Percentiles rank a stretch among this genome's conserved stretches.
Conservation (phyloP, 64 coral and sea anemone genomes). For the Porites australiensis region DNA sequence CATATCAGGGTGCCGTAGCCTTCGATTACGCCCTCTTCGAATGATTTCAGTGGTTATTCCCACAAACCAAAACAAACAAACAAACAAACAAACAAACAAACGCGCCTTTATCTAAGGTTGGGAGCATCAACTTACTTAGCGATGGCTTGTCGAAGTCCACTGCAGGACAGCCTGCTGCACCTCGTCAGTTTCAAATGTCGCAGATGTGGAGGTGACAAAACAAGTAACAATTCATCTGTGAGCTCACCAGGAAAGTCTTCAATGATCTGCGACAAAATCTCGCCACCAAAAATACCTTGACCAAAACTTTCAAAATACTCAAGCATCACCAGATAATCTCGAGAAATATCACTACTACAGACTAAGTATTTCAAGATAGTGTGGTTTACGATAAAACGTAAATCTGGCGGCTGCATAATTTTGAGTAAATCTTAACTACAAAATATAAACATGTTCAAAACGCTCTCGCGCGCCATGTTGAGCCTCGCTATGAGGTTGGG, state of each 20-base stretch:
- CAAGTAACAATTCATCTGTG: slow-evolving; percentile 45
- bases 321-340: slow-evolving; percentile 21
- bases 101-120: too few species aligned
- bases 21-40: too few species aligned
- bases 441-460: background rate
- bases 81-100: too few species aligned
- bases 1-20: too few species aligned
- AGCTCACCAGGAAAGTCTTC: slow-evolving; percentile 58
- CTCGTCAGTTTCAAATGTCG: slow-evolving; percentile 50
- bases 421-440: too few species aligned
- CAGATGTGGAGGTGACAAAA: slow-evolving; percentile 48
- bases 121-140: slow-evolving; percentile 31
- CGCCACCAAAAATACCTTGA: slow-evolving; percentile 44
- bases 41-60: too few species aligned
- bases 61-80: too few species aligned
- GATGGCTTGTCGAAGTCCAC: slow-evolving; percentile 38
- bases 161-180: slow-evolving; percentile 37
- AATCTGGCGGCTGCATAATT: slow-evolving; percentile 48
- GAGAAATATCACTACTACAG: slow-evolving; percentile 38
- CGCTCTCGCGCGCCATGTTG: background rate
- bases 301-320: slow-evolving; percentile 33
- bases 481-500: background rate
- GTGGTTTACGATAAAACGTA: slow-evolving; percentile 15
- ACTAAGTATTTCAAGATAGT: slow-evolving; percentile 54
- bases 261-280: slow-evolving; percentile 46